A percentile compares a stretch with the other conserved stretches of the same genome.
Conservation (phyloP, 1,140 invertebrate genomes). For the Heliconius hewitsoni region DNA sequence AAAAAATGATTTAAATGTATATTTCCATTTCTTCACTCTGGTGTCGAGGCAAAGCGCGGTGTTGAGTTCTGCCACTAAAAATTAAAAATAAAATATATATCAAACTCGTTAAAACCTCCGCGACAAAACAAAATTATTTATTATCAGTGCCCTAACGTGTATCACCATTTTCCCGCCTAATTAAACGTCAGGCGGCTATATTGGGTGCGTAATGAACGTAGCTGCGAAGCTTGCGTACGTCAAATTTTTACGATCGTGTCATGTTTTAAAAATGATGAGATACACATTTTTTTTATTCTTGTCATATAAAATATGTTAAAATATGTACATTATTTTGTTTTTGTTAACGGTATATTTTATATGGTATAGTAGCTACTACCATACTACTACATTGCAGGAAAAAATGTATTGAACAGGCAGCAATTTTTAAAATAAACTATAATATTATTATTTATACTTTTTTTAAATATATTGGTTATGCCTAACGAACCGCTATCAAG, state of each 20-base stretch:
- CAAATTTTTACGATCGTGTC: constrained; percentile 36
- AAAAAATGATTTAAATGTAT: no score
- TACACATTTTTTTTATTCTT: background rate
- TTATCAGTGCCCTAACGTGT: constrained; percentile 21
- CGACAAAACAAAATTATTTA: constrained; percentile 32
- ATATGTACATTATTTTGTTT: background rate
- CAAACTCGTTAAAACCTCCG: constrained; percentile 13
- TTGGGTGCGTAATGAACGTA: constrained; percentile 47
- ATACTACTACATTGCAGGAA: no score
- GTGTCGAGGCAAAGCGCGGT: no score
- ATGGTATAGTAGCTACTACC: no score
- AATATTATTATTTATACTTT: no score
- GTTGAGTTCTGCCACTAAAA: no score
- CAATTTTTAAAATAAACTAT: no score
- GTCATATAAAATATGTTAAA: background rate
- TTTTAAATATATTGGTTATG: no score
- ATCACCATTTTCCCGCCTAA: constrained; percentile 57
- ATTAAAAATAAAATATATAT: background rate
- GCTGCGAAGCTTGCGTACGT: constrained; percentile 32
- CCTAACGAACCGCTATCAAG: no score
- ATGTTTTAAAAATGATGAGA: background rate
- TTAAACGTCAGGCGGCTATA: constrained; percentile 66
- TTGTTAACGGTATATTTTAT: background rate
- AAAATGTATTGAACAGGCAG: no score
- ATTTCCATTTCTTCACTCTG: no score